phyloP scores from a whole-genome alignment of 2,797 vertebrate species.

The Myoxocephalus aenaeus region DNA sequence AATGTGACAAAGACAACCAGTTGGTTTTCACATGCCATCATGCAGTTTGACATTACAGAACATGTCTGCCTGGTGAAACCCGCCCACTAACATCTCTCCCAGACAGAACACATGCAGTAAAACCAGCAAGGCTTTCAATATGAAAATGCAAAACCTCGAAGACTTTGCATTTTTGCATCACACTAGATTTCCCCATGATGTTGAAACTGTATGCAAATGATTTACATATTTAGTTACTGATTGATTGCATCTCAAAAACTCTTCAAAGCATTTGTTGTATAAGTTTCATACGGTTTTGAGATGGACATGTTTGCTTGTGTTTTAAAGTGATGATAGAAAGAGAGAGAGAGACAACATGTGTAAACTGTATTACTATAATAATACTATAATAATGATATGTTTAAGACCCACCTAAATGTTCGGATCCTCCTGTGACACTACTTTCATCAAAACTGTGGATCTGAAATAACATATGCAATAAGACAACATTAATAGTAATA shows the following conservation, averaged over 20 bases:
- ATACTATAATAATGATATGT: background rate
- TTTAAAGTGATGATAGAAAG: background rate
- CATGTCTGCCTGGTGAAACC: background rate
- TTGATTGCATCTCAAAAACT: background rate
- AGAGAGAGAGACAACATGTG: background rate
- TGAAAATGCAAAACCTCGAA: constrained; percentile 25
- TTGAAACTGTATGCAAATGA: constrained; percentile 11
- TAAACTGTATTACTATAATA: background rate
- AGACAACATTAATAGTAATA: background rate
- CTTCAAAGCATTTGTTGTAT: background rate
- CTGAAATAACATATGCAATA: constrained; percentile 70
- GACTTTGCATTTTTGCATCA: constrained; percentile 17
- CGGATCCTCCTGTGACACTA: constrained; percentile 50
- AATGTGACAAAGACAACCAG: background rate
- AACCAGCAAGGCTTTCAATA: background rate
- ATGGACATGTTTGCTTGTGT: background rate
- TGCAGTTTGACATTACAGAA: background rate
- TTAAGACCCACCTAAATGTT: constrained; percentile 66
- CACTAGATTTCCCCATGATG: background rate
- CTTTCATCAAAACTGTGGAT: constrained; percentile 90
- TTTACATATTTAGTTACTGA: background rate
- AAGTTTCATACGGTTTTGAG: background rate
- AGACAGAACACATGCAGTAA: background rate
- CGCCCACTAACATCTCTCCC: background rate
- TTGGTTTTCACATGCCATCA: background rate